A percentile compares a stretch with the other conserved stretches of the same genome.
These are phyloP conservation scores for Lepidocyrtoides sp. DNA, from an alignment of 2,888 invertebrate species.

Conservation along the genomic window DNA sequence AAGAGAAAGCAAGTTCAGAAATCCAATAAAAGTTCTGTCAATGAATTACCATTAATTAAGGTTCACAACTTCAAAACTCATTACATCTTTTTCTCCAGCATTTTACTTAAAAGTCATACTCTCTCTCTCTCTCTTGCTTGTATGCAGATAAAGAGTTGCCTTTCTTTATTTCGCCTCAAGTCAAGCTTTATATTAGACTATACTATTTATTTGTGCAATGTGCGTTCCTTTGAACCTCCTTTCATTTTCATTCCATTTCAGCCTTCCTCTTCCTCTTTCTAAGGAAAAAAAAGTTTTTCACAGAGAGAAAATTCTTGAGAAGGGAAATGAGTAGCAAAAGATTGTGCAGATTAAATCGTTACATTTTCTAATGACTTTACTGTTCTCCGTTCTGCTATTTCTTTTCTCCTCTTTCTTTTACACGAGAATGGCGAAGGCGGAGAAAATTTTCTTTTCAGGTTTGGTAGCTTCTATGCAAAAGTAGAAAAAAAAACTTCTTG, in stretches of 20 bases:
- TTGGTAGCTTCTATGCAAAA: constrained; percentile 25
- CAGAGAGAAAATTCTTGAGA: constrained; percentile 59
- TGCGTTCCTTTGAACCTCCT: background rate
- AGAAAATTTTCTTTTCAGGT: background rate
- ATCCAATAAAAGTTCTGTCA: constrained; percentile 77
- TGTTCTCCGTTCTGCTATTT: background rate
- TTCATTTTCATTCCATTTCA: constrained; percentile 55
- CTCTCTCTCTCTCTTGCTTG: too few relatives aligned
- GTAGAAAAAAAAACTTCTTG: background rate
- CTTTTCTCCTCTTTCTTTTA: background rate
- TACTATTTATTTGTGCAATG: constrained; percentile 9
- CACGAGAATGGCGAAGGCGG: constrained; percentile 3
- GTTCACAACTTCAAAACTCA: constrained; percentile 78
- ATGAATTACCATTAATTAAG: constrained; percentile 81
- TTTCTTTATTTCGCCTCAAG: constrained; percentile 16
- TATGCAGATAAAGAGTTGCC: background rate
- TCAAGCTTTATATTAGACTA: constrained; percentile 28
- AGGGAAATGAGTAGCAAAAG: constrained; percentile 24
- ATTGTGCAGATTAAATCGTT: constrained; percentile 73
- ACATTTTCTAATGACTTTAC: constrained; percentile 46
- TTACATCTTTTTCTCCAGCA: constrained; percentile 76
- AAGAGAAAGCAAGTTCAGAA: background rate
- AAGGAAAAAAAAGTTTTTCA: constrained; percentile 32
- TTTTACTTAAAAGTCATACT: constrained; percentile 67
- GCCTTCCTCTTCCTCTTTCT: background rate